These are phyloP conservation scores for Hippocampus mohnikei DNA, from an alignment of 2,113 vertebrate species.

Conservation along the genomic window DNA sequence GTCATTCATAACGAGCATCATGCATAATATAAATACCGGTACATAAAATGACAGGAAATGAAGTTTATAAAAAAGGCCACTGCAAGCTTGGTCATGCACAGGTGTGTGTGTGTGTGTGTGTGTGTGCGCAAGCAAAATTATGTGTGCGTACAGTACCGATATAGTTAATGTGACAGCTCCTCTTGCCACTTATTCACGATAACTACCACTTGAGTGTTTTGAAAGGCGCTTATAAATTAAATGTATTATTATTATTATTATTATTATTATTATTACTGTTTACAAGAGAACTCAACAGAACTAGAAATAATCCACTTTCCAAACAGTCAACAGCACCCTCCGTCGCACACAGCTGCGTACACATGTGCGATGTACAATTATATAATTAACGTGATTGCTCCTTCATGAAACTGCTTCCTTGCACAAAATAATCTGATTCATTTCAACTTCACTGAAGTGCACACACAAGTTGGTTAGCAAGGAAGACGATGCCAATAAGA, in stretches of 20 bases:
- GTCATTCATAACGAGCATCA: too few relatives aligned
- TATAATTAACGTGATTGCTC: neutral
- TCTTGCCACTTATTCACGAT: neutral
- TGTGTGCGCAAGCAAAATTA: too few relatives aligned
- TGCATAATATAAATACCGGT: neutral
- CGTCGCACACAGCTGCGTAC: neutral
- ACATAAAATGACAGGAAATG: neutral
- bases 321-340: neutral
- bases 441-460: too few relatives aligned
- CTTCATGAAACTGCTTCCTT: neutral
- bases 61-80: neutral
- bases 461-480: slow-evolving; percentile 5
- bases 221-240: too few relatives aligned
- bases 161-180: neutral
- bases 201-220: too few relatives aligned
- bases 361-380: neutral
- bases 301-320: neutral
- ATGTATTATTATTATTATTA: too few relatives aligned
- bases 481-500: slow-evolving; percentile 16
- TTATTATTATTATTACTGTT: too few relatives aligned
- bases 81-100: neutral
- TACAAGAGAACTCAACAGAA: neutral
- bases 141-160: neutral
- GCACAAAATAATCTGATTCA: too few relatives aligned
- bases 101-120: too few relatives aligned